These are phyloP conservation scores for Brienomyrus brachyistius DNA, from an alignment of 2,113 vertebrate species.

Conservation along the genomic window DNA sequence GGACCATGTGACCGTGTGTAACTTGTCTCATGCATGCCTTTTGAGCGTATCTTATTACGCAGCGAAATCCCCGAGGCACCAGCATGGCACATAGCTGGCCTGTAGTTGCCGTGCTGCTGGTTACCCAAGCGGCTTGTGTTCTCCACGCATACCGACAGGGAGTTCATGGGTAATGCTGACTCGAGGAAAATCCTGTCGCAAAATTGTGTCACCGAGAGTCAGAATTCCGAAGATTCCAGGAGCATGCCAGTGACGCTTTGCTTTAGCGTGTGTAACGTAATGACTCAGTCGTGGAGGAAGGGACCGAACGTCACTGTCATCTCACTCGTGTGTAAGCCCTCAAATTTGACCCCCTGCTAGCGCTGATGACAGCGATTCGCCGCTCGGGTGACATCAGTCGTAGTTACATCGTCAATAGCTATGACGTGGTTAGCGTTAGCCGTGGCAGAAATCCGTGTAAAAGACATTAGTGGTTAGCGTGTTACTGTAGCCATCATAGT, in stretches of 20 bases:
- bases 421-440: neutral
- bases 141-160: neutral
- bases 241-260: neutral
- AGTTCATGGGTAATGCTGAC: slow-evolving; percentile 2
- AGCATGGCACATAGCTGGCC: neutral
- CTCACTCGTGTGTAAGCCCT: neutral
- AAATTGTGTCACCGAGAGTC: neutral
- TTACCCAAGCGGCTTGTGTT: neutral
- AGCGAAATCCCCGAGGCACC: neutral
- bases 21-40: neutral
- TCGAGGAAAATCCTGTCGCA: neutral
- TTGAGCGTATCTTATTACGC: neutral
- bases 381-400: neutral
- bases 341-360: neutral
- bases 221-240: neutral
- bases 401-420: neutral
- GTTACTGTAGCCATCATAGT: neutral
- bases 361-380: neutral
- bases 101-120: neutral
- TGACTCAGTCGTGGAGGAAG: neutral
- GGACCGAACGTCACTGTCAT: neutral
- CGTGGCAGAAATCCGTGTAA: neutral
- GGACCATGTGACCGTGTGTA: neutral
- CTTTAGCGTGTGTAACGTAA: neutral
- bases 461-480: neutral